phyloP scores from a whole-genome alignment of 2,888 invertebrate species.

The Acholoe squamosa region DNA sequence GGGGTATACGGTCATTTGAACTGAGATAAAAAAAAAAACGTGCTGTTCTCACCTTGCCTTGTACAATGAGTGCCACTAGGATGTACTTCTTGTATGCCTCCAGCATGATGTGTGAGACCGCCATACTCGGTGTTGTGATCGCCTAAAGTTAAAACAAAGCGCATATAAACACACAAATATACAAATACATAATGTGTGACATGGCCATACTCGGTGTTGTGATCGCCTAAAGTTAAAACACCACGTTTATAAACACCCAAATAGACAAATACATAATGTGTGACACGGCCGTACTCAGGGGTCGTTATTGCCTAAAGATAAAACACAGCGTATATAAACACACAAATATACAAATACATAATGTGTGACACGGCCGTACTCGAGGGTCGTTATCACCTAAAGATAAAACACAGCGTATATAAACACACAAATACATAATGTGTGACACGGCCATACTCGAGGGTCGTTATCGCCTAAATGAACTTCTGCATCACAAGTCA shows the following conservation, averaged over 20 bases:
- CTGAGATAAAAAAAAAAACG: too few relatives aligned
- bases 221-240: constrained; percentile 86
- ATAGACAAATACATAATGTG: too few relatives aligned
- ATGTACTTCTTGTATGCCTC: constrained; percentile 99
- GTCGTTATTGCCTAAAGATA: constrained; percentile 90
- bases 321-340: neutral
- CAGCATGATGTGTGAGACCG: constrained; percentile 97
- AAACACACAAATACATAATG: too few relatives aligned
- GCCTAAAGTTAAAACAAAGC: constrained; percentile 84
- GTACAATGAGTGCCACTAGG: constrained; percentile 93
- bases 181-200: constrained; percentile 98
- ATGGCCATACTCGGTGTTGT: constrained; percentile 92
- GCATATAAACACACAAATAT: too few relatives aligned
- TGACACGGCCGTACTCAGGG: constrained; percentile 88
- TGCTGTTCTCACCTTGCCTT: constrained; percentile 93
- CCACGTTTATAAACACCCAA: too few relatives aligned
- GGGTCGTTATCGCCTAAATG: constrained; percentile 94
- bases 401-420: neutral
- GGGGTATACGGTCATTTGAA: too few relatives aligned
- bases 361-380: constrained; percentile 86
- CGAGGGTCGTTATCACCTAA: constrained; percentile 95
- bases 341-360: too few relatives aligned
- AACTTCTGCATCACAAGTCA: too few relatives aligned
- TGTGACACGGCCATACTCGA: constrained; percentile 87
- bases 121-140: constrained; percentile 91